phyloP scores from a whole-genome alignment of 2,113 vertebrate genomes.

The Scartelaos histophorus region DNA sequence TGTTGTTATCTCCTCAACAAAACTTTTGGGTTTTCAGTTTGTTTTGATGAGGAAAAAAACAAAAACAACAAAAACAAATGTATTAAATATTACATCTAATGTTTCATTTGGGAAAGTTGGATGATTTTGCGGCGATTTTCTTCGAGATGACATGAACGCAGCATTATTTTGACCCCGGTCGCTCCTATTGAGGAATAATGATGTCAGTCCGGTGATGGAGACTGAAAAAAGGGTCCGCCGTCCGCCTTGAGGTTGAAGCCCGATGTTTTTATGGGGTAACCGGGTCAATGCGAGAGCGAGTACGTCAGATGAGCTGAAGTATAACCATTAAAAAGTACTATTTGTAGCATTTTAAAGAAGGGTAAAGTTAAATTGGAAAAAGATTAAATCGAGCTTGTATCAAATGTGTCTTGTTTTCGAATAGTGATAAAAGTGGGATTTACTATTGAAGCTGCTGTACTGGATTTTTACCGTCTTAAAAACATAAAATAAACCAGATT shows the following conservation, averaged over 20 bases:
- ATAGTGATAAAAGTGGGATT: neutral
- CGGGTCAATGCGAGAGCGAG: neutral
- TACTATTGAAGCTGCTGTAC: neutral
- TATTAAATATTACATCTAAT: too few relatives aligned
- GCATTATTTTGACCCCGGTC: neutral
- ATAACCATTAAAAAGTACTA: neutral
- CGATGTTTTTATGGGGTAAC: neutral
- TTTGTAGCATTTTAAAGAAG: neutral
- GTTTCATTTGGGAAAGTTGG: too few relatives aligned
- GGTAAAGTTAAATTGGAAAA: neutral
- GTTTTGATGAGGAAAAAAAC: too few relatives aligned
- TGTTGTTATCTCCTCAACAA: too few relatives aligned
- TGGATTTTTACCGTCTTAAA: too few relatives aligned
- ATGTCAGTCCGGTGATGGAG: conserved; percentile 36
- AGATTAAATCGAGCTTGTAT: neutral
- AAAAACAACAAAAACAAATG: too few relatives aligned
- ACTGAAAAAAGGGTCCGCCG: conserved; percentile 1
- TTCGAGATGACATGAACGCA: too few relatives aligned
- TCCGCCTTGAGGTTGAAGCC: neutral
- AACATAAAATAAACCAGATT: too few relatives aligned
- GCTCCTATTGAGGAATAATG: conserved; percentile 35
- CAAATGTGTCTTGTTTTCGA: neutral
- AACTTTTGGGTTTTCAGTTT: too few relatives aligned
- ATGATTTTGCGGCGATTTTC: too few relatives aligned
- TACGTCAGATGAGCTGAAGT: neutral